These are phyloP conservation scores for Nudaria mundana DNA, from an alignment of 2,888 invertebrate genomes.

Conservation along the genomic window DNA sequence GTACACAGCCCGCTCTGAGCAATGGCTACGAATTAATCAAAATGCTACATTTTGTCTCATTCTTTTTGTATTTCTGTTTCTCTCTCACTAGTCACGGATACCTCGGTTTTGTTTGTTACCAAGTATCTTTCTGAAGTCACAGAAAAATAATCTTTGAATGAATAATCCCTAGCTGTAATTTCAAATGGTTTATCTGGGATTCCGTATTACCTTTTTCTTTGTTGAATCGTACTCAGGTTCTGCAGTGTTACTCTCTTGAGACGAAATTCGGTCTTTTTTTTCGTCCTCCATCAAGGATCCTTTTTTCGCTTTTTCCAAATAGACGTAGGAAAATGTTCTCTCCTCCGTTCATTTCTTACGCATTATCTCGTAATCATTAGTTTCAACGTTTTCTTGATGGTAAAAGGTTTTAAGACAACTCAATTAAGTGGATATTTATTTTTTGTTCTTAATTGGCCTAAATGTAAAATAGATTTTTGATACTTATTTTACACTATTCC, in stretches of 20 bases:
- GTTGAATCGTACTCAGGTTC: constrained; percentile 54
- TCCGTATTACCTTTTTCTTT: constrained; percentile 40
- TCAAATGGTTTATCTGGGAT: constrained; percentile 6
- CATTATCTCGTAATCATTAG: constrained; percentile 77
- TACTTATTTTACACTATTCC: neutral
- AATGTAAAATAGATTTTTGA: too few species aligned
- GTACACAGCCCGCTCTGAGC: constrained; percentile 80
- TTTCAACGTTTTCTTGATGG: constrained; percentile 65
- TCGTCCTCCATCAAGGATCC: constrained; percentile 71
- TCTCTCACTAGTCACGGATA: constrained; percentile 71
- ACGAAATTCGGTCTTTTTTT: constrained; percentile 77
- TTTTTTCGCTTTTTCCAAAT: constrained; percentile 76
- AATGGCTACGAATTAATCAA: constrained; percentile 80
- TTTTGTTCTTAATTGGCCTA: too few species aligned
- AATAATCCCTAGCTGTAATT: constrained; percentile 20
- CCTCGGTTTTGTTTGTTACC: constrained; percentile 60
- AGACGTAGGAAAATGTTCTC: constrained; percentile 68
- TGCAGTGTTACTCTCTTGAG: constrained; percentile 79
- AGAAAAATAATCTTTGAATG: constrained; percentile 35
- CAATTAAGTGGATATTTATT: constrained; percentile 53
- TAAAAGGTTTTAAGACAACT: constrained; percentile 62
- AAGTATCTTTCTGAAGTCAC: constrained; percentile 45
- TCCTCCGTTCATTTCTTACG: constrained; percentile 73
- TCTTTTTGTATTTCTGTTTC: constrained; percentile 57
- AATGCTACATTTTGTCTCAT: constrained; percentile 75